These are phyloP conservation scores for Silurus aristotelis DNA, from an alignment of 2,797 vertebrate genomes.

Conservation along the genomic window DNA sequence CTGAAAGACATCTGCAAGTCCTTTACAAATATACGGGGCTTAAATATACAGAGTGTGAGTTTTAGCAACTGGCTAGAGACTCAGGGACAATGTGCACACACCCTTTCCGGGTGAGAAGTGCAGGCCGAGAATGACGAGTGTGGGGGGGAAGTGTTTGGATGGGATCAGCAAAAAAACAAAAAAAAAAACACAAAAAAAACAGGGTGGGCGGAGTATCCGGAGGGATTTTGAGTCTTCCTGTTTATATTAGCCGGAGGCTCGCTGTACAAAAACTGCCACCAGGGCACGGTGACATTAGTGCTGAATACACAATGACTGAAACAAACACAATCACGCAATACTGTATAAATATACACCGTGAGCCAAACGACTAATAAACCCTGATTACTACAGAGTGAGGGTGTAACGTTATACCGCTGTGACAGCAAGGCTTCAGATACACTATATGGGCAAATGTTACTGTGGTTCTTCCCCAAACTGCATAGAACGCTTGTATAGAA, in stretches of 20 bases:
- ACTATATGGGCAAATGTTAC: too few relatives aligned
- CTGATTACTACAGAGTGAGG: neutral
- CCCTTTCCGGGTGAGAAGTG: constrained; percentile 54
- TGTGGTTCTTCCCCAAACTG: too few relatives aligned
- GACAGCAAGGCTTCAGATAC: too few relatives aligned
- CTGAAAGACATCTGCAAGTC: neutral
- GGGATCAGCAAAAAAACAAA: neutral
- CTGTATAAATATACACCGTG: neutral
- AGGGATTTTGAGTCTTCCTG: constrained; percentile 52
- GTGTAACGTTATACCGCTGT: neutral
- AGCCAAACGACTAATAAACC: neutral
- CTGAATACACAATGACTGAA: neutral
- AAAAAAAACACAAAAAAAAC: too few relatives aligned
- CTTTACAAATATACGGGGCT: constrained; percentile 1
- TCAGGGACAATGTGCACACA: constrained; percentile 9
- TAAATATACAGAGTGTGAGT: neutral
- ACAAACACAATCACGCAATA: neutral
- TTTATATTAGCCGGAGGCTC: constrained; percentile 52
- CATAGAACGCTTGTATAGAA: too few relatives aligned
- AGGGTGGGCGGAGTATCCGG: constrained; percentile 29
- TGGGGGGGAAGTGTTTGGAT: constrained; percentile 18
- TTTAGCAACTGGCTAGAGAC: neutral
- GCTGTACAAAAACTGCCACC: constrained; percentile 2
- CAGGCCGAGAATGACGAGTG: constrained; percentile 7
- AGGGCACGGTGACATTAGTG: neutral